Evolutionary conservation across 2,888 invertebrate genomes (phyloP), one percentile per base, ranked within the genome.

Genomic region (Melanargia galathea): DNA sequence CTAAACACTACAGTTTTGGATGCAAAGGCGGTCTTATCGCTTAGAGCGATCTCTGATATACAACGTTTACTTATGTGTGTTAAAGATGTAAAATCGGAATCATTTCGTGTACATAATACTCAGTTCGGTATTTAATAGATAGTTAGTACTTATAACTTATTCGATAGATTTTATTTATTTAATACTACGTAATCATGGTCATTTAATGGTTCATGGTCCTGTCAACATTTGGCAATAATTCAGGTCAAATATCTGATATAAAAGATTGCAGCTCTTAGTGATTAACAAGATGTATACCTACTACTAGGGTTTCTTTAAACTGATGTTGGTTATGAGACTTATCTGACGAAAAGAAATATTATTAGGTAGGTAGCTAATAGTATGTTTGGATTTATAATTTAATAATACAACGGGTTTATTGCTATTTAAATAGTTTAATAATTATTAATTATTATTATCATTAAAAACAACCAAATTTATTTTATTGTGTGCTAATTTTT

Each of bases 191-290:
- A 43, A 10, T 24, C 30, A 45, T 45, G 1, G 20, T 57, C 18
- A 11, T 52, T 7, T 5, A 45, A 18, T 2, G 11, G 30, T 22
- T 35, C 22, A 35, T 16, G n/a, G 7, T 18, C n/a, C 8, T 35
- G 5, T 13, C n/a, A 55, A n/a, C 16, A 22, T 48, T 35, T 58
- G 58, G 58, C 58, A 24, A 33, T 57, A 57, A 57, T 57, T 46
- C 57, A 57, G 57, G 46, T 20, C 46, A 48, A 56, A 11, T 33
- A 6, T 20, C 18, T 13, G 35, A 56, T 40, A 38, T 10, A 55
- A 40, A 38, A 22, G 26, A 16, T 26, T 45, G 55, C 26, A 55
- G 30, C 45, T 45, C 30, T 22, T 56, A 6, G 7, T 35, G n/a
- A 18, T 30, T 54, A 22, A 45, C 10, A 24, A 30, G 26, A 54